Conservation (phyloP, 2,888 invertebrate genomes). For the Athripsodes cinereus region DNA sequence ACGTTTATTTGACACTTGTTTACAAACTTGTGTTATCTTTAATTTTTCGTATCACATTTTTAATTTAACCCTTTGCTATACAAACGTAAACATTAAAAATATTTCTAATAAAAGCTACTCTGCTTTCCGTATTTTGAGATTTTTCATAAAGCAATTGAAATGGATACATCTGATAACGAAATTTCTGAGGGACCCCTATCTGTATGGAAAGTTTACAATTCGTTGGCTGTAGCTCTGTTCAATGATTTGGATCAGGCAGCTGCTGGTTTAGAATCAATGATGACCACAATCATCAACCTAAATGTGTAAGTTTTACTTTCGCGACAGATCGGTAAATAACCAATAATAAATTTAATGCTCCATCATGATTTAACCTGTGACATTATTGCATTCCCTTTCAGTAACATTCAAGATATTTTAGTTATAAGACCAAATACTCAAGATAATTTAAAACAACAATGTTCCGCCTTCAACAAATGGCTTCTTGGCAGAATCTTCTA, state of each 20-base stretch:
- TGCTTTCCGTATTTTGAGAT: too few relatives aligned
- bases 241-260: conserved; percentile 52
- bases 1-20: not conserved
- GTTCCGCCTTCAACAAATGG: conserved; percentile 58
- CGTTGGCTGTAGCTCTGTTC: conserved; percentile 53
- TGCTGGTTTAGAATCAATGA: conserved; percentile 49
- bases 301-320: conserved; percentile 41
- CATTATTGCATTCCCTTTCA: too few relatives aligned
- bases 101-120: too few relatives aligned
- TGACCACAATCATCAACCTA: conserved; percentile 55
- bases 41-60: too few relatives aligned
- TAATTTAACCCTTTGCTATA: too few relatives aligned
- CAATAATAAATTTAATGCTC: too few relatives aligned
- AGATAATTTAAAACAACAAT: conserved; percentile 31
- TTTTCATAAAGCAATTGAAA: too few relatives aligned
- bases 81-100: too few relatives aligned
- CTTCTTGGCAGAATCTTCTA: conserved; percentile 61
- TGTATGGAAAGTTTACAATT: conserved; percentile 59
- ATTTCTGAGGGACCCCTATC: conserved; percentile 32
- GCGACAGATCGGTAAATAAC: too few relatives aligned
- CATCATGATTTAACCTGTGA: too few relatives aligned
- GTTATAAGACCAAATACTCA: conserved; percentile 36
- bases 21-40: not conserved
- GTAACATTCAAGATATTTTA: conserved; percentile 51
- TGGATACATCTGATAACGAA: conserved; percentile 18